Evolutionary conservation across 2,797 vertebrate genomes (phyloP), one percentile per base, ranked within the genome.

Genomic region (Sparidentex hasta): DNA sequence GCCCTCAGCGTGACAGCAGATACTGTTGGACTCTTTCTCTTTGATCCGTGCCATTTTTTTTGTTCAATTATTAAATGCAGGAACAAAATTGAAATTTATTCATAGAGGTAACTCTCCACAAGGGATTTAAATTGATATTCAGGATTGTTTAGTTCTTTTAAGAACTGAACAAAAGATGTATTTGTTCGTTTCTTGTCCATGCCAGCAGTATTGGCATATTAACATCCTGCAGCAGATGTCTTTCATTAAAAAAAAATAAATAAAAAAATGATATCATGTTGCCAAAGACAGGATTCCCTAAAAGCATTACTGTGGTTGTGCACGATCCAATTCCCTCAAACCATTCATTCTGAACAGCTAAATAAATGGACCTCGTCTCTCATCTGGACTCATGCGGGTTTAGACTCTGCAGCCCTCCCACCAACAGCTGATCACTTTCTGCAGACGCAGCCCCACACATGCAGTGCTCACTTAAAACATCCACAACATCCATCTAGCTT

Each of bases 381-480:
- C 52, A 64, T 83, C 33, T n/a, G n/a, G 50, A 84, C 51, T 69
- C 43, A 20, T 52, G 57, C 21, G 1, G 75, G 7, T 18, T 76
- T 67, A 41, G 33, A 51, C 47, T 75, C 67, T 41, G 69, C 29
- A 62, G 65, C 46, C 51, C 58, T 64, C 57, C 56, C 58, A 48
- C 64, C 79, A 65, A 79, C 76, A 90, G 68, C 66, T 65, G 82
- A 86, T 83, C 72, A 46, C 51, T 81, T 83, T 86, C 71, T 76
- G 74, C 80, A 67, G 74, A 83, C 27, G 3, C 73, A 52, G 65
- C 47, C 23, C 61, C 47, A 76, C 59, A 84, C 75, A 85, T 21
- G 62, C 70, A 83, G 27, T 1, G 13, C 61, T 46, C 58, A 80
- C 51, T 67, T 74, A 65, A 65, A 80, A 87, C 65, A 79, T 70